Evolutionary conservation across 2,113 vertebrate species (phyloP).

Genomic region (Trochalopteron elliotii): DNA sequence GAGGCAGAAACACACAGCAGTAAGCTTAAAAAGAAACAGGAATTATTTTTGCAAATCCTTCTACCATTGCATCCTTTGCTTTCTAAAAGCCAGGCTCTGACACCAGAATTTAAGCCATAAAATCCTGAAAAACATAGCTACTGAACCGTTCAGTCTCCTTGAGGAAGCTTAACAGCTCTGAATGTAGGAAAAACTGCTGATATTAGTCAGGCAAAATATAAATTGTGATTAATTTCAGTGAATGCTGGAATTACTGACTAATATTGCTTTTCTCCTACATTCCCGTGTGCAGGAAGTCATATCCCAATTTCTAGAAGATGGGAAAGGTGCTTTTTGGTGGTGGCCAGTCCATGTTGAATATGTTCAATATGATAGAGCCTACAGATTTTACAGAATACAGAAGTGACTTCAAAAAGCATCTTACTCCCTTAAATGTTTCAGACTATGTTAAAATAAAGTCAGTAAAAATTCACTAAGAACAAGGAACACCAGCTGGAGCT

Average conservation of each 20-base stretch:
- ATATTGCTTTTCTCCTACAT: background rate
- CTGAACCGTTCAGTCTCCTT: background rate
- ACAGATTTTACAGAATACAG: background rate
- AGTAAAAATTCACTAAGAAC: background rate
- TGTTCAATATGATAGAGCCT: background rate
- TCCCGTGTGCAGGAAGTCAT: background rate
- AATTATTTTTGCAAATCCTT: background rate
- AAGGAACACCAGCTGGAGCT: background rate
- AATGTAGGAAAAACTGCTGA: background rate
- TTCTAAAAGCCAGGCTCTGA: background rate
- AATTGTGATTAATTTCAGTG: background rate
- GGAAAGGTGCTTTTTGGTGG: background rate
- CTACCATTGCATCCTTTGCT: background rate
- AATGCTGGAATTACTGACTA: background rate
- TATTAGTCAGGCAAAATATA: background rate
- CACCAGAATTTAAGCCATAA: background rate
- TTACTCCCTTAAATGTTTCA: background rate
- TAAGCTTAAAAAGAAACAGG: background rate
- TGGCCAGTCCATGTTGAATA: background rate
- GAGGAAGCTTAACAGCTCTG: background rate
- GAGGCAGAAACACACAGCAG: background rate
- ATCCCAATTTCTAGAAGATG: background rate
- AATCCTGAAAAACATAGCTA: background rate
- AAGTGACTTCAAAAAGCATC: background rate
- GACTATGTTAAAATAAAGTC: background rate